Evolutionary conservation across 2,888 invertebrate genomes (phyloP).

Genomic region (Octodonta nipae): DNA sequence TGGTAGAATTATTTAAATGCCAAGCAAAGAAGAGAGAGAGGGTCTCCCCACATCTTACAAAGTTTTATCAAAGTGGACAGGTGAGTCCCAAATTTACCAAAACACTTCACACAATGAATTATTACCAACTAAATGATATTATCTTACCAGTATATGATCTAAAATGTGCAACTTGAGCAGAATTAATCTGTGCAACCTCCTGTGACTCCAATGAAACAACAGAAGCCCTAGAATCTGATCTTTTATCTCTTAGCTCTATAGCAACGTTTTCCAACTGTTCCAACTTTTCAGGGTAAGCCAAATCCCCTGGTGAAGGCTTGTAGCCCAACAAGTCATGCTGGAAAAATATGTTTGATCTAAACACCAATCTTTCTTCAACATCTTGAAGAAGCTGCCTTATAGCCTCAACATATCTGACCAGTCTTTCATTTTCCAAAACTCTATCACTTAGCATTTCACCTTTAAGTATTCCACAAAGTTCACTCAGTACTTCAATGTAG

Average conservation of each 20-base stretch:
- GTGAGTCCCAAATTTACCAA: background rate
- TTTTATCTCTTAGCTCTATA: slow-evolving; percentile 28
- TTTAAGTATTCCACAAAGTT: slow-evolving; percentile 84
- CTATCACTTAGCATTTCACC: slow-evolving; percentile 87
- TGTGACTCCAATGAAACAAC: slow-evolving; percentile 56
- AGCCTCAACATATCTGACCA: slow-evolving; percentile 40
- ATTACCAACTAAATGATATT: no score
- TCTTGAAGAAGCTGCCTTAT: slow-evolving; percentile 80
- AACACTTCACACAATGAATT: slow-evolving; percentile 1
- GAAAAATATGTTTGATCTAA: slow-evolving; percentile 86
- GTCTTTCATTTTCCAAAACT: slow-evolving; percentile 61
- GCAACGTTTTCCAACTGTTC: slow-evolving; percentile 80
- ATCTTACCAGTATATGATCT: slow-evolving; percentile 35
- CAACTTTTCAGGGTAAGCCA: slow-evolving; percentile 94
- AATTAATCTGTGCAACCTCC: slow-evolving; percentile 55
- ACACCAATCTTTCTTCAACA: slow-evolving; percentile 90
- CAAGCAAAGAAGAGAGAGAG: no score
- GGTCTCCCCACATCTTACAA: background rate
- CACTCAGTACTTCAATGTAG: slow-evolving; percentile 92
- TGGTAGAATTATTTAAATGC: no score
- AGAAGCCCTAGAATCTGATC: slow-evolving; percentile 57
- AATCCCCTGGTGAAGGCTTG: slow-evolving; percentile 83
- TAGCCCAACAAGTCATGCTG: slow-evolving; percentile 80
- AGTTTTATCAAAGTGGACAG: background rate
- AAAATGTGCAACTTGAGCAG: slow-evolving; percentile 31